Evolutionary conservation across 1,140 invertebrate genomes (phyloP).

Genomic region (Pseudachorutes palmiensis): DNA sequence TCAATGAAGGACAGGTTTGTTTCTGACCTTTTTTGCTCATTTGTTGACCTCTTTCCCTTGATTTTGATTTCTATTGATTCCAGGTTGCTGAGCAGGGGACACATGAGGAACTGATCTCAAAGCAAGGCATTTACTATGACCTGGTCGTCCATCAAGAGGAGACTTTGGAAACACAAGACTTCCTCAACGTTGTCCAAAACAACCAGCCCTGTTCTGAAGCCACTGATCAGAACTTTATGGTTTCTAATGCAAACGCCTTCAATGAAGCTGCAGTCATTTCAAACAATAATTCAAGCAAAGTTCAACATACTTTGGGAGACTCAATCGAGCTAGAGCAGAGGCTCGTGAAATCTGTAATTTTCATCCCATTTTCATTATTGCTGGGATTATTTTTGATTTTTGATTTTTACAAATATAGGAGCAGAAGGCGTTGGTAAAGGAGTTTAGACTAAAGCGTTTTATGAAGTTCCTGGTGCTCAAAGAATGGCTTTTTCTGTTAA

Average conservation of each 20-base stretch:
- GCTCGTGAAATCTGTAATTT: no score
- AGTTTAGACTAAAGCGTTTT: background rate
- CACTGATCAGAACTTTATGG: background rate
- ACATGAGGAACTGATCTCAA: slow-evolving; percentile 48
- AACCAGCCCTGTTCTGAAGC: no score
- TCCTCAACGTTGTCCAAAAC: background rate
- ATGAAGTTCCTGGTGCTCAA: background rate
- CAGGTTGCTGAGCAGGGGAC: slow-evolving; percentile 39
- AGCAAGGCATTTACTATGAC: slow-evolving; percentile 17
- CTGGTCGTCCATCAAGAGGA: slow-evolving; percentile 20
- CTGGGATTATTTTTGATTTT: no score
- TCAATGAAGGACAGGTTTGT: slow-evolving; percentile 45
- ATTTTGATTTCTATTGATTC: no score
- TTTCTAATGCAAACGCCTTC: background rate
- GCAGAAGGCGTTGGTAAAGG: background rate
- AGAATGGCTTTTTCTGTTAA: slow-evolving; percentile 18
- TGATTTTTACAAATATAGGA: no score
- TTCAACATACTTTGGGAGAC: no score
- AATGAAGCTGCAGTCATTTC: background rate
- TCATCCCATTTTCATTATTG: no score
- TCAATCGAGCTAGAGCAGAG: no score
- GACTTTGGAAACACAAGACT: background rate
- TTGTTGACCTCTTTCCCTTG: no score
- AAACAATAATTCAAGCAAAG: no score
- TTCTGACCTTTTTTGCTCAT: no score